A percentile compares a stretch with the other conserved stretches of the same genome.
These are phyloP conservation scores for Sarcophilus harrisii DNA, from an alignment of 2,797 vertebrate genomes.

Conservation along the genomic window DNA sequence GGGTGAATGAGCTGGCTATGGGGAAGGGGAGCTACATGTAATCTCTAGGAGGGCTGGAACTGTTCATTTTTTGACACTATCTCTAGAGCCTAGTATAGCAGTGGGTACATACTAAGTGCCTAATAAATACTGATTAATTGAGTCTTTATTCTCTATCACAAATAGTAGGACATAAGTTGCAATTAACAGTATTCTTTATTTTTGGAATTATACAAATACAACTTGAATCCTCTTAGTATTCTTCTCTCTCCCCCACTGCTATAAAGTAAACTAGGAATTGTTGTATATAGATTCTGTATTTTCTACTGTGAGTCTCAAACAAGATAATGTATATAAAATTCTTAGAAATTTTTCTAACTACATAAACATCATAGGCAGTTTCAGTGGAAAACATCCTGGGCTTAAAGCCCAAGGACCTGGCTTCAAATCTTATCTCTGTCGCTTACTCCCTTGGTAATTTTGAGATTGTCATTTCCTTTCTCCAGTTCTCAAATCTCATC, in stretches of 20 bases:
- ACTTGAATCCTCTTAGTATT: not conserved
- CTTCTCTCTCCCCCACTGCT: not conserved
- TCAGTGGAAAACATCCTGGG: not conserved
- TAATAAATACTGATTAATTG: no score
- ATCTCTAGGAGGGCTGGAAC: no score
- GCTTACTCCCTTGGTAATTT: not conserved
- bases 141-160: no score
- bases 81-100: no score
- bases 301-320: not conserved
- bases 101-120: no score
- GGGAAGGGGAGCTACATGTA: no score
- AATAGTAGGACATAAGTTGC: no score
- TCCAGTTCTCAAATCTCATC: not conserved
- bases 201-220: not conserved
- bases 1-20: no score
- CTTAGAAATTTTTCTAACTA: not conserved
- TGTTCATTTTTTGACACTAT: no score
- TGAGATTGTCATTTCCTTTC: not conserved
- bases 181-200: no score
- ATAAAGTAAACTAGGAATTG: not conserved
- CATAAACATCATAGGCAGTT: not conserved
- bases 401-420: no score
- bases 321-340: not conserved
- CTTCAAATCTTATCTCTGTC: not conserved
- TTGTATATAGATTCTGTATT: not conserved